Percentiles rank a stretch among this genome's conserved stretches.
These are phyloP conservation scores for Tachysurus vachellii DNA, from an alignment of 2,113 vertebrate species.

Conservation along the genomic window DNA sequence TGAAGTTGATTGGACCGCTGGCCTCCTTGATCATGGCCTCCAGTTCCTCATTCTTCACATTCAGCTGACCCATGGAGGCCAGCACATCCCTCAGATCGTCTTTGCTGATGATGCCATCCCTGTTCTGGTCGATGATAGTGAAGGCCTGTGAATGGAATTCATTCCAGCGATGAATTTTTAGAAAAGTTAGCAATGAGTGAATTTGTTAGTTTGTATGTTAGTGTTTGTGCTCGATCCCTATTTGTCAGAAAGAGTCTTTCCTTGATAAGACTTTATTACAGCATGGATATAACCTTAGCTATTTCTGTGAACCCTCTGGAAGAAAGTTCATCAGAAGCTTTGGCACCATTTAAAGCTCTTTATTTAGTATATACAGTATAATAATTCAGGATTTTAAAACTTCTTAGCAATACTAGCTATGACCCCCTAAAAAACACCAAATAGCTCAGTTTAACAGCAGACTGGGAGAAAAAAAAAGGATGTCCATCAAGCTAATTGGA, in stretches of 20 bases:
- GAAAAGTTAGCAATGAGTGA: not conserved
- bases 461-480: not conserved
- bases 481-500: not conserved
- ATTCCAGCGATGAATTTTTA: not conserved
- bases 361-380: not conserved
- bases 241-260: not conserved
- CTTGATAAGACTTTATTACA: not conserved
- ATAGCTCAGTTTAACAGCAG: not conserved
- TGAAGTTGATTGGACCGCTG: slow-evolving; percentile 92
- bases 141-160: slow-evolving; percentile 75
- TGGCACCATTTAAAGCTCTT: not conserved
- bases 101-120: slow-evolving; percentile 91
- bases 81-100: slow-evolving; percentile 88
- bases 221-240: not conserved
- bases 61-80: slow-evolving; percentile 88
- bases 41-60: slow-evolving; percentile 89
- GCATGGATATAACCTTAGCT: not conserved
- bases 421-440: not conserved
- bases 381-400: not conserved
- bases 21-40: slow-evolving; percentile 93
- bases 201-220: not conserved
- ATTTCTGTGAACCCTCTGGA: not conserved
- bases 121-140: slow-evolving; percentile 93
- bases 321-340: not conserved
- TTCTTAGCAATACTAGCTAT: not conserved